These are phyloP conservation scores for Schrankia costaestrigalis DNA, from an alignment of 2,888 invertebrate species.

Conservation along the genomic window DNA sequence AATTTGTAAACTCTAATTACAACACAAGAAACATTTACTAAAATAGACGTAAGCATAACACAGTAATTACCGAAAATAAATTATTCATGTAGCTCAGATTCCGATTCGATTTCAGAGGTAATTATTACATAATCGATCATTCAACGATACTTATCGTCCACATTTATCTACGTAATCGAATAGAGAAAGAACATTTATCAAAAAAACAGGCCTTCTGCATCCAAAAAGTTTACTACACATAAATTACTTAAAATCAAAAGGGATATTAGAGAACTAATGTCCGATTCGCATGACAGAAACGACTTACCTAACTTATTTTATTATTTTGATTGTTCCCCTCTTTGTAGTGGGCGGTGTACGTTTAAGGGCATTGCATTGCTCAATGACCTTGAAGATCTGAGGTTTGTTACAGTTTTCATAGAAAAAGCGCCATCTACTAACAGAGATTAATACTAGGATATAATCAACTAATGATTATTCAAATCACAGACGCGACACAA, in stretches of 20 bases:
- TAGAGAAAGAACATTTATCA: constrained; percentile 65
- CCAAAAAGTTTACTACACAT: constrained; percentile 55
- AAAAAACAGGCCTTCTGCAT: constrained; percentile 49
- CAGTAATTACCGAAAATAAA: constrained; percentile 18
- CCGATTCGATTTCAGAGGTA: constrained; percentile 31
- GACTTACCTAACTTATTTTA: constrained; percentile 65
- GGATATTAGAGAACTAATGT: constrained; percentile 73
- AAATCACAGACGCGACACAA: no score
- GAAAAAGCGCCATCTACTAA: no score
- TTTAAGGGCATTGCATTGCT: no score
- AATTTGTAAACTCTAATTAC: constrained; percentile 3
- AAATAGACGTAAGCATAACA: constrained; percentile 25
- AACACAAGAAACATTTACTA: constrained; percentile 5
- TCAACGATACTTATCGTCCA: constrained; percentile 54
- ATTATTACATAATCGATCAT: constrained; percentile 65
- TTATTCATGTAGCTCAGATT: constrained; percentile 23
- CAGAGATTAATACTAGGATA: no score
- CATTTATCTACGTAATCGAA: constrained; percentile 66
- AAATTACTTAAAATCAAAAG: constrained; percentile 79
- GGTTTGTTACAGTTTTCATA: no score
- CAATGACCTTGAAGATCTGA: no score
- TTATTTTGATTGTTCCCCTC: constrained; percentile 57
- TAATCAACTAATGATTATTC: no score
- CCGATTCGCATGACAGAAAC: constrained; percentile 70
- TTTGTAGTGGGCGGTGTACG: constrained; percentile 57